Conservation (phyloP, 2,113 vertebrate genomes). For the Glaucomys volans region DNA sequence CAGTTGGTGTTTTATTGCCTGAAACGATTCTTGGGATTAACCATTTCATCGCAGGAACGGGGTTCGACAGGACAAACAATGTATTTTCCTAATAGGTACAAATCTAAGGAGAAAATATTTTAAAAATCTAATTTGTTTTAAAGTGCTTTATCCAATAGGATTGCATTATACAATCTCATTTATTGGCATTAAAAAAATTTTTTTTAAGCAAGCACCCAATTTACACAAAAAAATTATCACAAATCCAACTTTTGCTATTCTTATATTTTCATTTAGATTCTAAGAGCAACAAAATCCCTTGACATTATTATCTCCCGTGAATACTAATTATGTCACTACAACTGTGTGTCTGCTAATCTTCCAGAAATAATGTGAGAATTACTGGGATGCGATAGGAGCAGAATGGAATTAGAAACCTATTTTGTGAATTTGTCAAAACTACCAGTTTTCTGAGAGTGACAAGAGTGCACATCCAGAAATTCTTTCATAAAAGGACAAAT, state of each 20-base stretch:
- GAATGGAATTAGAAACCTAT: conserved; percentile 77
- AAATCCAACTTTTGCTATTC: conserved; percentile 79
- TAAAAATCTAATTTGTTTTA: conserved; percentile 43
- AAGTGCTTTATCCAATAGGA: conserved; percentile 31
- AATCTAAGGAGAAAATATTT: conserved; percentile 32
- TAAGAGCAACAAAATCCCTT: conserved; percentile 83
- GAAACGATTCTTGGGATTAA: conserved; percentile 79
- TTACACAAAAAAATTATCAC: conserved; percentile 76
- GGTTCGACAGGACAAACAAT: conserved; percentile 51
- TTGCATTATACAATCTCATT: conserved; percentile 58
- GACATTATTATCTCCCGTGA: conserved; percentile 85
- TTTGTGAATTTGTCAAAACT: conserved; percentile 78
- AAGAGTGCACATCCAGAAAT: conserved; percentile 57
- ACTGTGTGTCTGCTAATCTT: conserved; percentile 80
- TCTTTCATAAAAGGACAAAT: conserved; percentile 67
- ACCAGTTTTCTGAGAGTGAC: conserved; percentile 60
- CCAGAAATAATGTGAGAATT: conserved; percentile 82
- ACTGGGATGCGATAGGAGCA: conserved; percentile 50
- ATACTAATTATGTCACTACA: conserved; percentile 86
- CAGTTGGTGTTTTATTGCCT: conserved; percentile 79
- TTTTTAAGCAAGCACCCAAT: conserved; percentile 59
- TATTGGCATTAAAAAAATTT: background rate
- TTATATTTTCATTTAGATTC: conserved; percentile 83
- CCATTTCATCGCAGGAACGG: conserved; percentile 71
- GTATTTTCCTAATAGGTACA: conserved; percentile 53